phyloP scores from a whole-genome alignment of 2,797 vertebrate genomes.

The Darevskia mixta region DNA sequence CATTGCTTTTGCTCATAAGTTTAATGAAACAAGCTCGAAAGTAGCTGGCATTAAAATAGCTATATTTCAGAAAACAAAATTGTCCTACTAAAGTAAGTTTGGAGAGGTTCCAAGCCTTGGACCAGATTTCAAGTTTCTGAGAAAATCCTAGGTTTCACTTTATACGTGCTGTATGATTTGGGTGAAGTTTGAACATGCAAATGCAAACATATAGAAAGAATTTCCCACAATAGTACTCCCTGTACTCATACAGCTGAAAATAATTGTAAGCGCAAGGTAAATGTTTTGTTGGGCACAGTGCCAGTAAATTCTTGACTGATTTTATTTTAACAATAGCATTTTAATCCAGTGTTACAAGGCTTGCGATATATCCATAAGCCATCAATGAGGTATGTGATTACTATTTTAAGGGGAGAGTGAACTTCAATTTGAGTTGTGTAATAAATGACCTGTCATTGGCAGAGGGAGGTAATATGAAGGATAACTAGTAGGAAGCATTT shows the following conservation, averaged over 20 bases:
- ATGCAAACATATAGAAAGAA: background rate
- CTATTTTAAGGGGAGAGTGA: background rate
- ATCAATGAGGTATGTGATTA: background rate
- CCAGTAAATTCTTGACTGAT: background rate
- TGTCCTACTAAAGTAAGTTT: background rate
- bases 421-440: background rate
- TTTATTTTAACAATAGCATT: background rate
- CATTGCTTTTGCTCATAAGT: background rate
- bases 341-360: background rate
- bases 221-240: background rate
- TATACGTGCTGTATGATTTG: background rate
- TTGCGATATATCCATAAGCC: background rate
- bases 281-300: background rate
- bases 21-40: background rate
- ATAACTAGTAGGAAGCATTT: background rate
- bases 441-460: background rate
- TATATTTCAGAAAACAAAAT: background rate
- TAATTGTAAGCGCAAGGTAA: background rate
- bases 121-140: background rate
- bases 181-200: background rate
- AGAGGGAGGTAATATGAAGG: background rate
- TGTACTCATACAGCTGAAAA: conserved; percentile 2
- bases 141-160: background rate
- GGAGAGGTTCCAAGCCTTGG: background rate
- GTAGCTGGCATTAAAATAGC: background rate